Percentiles rank a stretch among this genome's conserved stretches.
phyloP scores from a whole-genome alignment of 2,797 vertebrate genomes.

The Coregonus ussuriensis region DNA sequence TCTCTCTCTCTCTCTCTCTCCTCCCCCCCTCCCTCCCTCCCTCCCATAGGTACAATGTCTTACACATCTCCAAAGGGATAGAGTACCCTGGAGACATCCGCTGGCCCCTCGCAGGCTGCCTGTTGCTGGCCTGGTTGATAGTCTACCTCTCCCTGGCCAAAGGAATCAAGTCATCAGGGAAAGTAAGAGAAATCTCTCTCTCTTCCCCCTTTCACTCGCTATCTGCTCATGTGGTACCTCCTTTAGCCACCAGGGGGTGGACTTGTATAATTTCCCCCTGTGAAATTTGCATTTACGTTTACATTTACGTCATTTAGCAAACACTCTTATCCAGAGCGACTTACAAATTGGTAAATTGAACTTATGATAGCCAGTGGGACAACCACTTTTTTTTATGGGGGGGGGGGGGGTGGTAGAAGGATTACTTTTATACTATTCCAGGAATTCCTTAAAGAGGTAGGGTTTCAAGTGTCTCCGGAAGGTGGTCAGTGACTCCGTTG shows the following conservation, averaged over 20 bases:
- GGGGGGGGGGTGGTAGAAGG: no score
- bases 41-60: conserved; percentile 87
- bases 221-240: neutral
- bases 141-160: conserved; percentile 95
- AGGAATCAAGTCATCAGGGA: conserved; percentile 99
- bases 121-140: conserved; percentile 93
- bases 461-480: no score
- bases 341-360: no score
- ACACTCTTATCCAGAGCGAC: no score
- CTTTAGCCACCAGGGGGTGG: neutral
- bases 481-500: no score
- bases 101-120: conserved; percentile 90
- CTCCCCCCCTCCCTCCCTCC: no score
- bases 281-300: neutral
- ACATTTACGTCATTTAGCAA: no score
- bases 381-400: no score
- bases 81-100: conserved; percentile 94
- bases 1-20: neutral
- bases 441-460: no score
- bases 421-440: no score
- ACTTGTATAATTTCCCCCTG: neutral
- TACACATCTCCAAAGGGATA: conserved; percentile 98
- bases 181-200: conserved; percentile 78
- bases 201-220: neutral
- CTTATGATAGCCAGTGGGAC: no score